Evolutionary conservation across 35 echinoderm and acorn worm genomes (phyloP).

Genomic region (Diadema setosum): DNA sequence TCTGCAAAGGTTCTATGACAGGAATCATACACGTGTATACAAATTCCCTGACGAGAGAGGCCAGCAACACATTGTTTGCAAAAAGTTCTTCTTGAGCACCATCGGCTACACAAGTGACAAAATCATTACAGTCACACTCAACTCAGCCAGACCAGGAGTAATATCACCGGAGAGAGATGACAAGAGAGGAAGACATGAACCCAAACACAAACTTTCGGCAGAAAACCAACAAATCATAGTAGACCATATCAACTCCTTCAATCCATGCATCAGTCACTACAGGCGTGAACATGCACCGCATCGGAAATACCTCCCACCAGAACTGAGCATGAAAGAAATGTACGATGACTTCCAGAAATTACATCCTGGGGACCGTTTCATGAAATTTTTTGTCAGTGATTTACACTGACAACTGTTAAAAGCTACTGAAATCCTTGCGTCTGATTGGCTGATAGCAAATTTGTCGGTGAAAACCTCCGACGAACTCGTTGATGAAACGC

Average conservation of each 20-base stretch:
- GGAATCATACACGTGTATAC: neutral
- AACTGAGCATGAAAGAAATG: neutral
- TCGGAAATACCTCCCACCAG: neutral
- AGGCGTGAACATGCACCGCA: neutral
- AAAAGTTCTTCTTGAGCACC: neutral
- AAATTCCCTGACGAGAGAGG: neutral
- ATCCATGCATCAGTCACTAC: neutral
- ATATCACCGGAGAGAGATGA: neutral
- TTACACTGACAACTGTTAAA: too few species aligned
- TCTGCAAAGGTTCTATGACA: neutral
- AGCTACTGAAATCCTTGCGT: too few species aligned
- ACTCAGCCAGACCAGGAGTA: neutral
- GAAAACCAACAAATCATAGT: neutral
- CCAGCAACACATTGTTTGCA: neutral
- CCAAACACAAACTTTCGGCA: neutral
- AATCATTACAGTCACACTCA: neutral
- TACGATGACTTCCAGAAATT: neutral
- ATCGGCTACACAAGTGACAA: neutral
- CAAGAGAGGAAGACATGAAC: neutral
- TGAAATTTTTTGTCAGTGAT: too few species aligned
- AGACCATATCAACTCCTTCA: neutral
- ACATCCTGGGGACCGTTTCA: too few species aligned
- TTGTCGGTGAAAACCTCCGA: too few species aligned
- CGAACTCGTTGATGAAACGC: too few species aligned
- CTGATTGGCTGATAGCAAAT: too few species aligned